These are phyloP conservation scores for Crenuchus spilurus DNA, from an alignment of 2,797 vertebrate genomes.

Conservation along the genomic window DNA sequence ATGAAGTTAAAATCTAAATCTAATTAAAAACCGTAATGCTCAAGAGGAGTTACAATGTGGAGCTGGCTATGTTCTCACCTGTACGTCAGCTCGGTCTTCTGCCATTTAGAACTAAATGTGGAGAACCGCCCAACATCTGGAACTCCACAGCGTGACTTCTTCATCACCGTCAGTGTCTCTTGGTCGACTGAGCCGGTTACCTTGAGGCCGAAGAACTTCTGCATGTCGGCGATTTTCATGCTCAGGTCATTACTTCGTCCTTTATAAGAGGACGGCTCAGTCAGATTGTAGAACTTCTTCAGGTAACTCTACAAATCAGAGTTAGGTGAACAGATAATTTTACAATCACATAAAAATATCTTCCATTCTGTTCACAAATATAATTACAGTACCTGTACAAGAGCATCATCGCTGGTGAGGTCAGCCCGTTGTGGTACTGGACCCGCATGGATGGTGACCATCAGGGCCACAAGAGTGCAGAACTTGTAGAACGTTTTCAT, in stretches of 20 bases:
- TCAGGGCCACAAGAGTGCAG: not conserved
- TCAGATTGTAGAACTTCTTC: slow-evolving; percentile 66
- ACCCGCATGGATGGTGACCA: not conserved
- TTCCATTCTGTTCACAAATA: no score
- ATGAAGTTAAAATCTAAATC: no score
- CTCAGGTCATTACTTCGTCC: slow-evolving; percentile 64
- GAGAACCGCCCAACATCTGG: slow-evolving; percentile 78
- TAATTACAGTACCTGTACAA: no score
- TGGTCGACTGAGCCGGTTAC: not conserved
- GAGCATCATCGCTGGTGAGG: not conserved
- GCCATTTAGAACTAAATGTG: slow-evolving; percentile 79
- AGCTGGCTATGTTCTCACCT: slow-evolving; percentile 74
- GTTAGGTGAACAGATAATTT: no score
- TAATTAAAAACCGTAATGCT: not conserved
- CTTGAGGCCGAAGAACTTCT: slow-evolving; percentile 1
- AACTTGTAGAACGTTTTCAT: not conserved
- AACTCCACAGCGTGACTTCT: slow-evolving; percentile 86
- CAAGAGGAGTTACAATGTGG: no score
- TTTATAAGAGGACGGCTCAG: not conserved
- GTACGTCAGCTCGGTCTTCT: slow-evolving; percentile 81
- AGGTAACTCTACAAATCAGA: slow-evolving; percentile 68
- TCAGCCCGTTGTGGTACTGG: not conserved
- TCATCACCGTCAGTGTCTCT: slow-evolving; percentile 83
- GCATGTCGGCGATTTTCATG: slow-evolving; percentile 70
- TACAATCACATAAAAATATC: no score